Percentiles rank a stretch among this genome's conserved stretches.
Evolutionary conservation across 2,888 invertebrate genomes (phyloP).

Genomic region (Crocallis elinguaria): DNA sequence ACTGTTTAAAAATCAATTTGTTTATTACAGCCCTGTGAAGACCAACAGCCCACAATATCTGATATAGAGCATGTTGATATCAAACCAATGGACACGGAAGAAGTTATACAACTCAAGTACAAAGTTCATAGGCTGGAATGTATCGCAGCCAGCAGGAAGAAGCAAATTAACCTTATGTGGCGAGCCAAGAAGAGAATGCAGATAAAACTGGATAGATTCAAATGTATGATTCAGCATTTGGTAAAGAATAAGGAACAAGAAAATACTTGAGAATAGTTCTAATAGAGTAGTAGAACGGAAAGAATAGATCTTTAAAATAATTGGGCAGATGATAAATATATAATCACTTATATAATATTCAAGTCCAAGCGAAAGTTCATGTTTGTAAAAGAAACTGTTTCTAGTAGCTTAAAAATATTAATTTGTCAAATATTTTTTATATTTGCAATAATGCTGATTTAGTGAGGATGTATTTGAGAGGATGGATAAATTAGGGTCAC

Average conservation of each 20-base stretch:
- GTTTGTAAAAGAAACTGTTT: too few relatives aligned
- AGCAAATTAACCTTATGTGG: conserved; percentile 61
- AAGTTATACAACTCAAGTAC: conserved; percentile 63
- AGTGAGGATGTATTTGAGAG: too few relatives aligned
- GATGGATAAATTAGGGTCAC: too few relatives aligned
- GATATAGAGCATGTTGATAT: conserved; percentile 51
- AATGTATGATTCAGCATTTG: conserved; percentile 60
- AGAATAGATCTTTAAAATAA: too few relatives aligned
- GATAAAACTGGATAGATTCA: conserved; percentile 61
- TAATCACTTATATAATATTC: too few relatives aligned
- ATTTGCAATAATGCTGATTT: too few relatives aligned
- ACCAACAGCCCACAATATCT: conserved; percentile 59
- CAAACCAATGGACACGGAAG: conserved; percentile 57
- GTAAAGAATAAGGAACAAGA: conserved; percentile 49
- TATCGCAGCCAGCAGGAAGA: conserved; percentile 62
- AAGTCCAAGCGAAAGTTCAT: too few relatives aligned
- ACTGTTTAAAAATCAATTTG: too few relatives aligned
- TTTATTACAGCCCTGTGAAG: conserved; percentile 62
- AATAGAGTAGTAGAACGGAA: too few relatives aligned
- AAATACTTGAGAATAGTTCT: conserved; percentile 2
- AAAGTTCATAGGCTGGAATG: conserved; percentile 64
- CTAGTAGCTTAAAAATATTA: too few relatives aligned
- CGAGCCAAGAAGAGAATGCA: conserved; percentile 55
- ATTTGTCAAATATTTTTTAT: too few relatives aligned
- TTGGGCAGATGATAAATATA: too few relatives aligned